Evolutionary conservation across 2,888 invertebrate genomes (phyloP).

Genomic region (Argynnis bischoffii): DNA sequence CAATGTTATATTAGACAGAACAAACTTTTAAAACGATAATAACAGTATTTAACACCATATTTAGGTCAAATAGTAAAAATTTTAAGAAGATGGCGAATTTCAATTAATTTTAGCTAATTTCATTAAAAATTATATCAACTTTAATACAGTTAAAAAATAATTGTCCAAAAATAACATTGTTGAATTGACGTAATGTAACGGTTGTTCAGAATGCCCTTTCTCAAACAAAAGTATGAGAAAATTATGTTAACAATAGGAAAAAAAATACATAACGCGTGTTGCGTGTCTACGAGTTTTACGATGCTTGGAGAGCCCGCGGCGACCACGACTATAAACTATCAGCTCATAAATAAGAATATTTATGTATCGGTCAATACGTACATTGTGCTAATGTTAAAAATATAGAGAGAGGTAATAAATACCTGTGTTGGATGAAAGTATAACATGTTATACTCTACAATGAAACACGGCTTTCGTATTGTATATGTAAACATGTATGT

Average conservation of each 20-base stretch:
- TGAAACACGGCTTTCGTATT: not conserved
- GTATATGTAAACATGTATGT: conserved; percentile 1
- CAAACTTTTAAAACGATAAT: not conserved
- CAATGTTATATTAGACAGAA: conserved; percentile 3
- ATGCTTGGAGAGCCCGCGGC: conserved; percentile 31
- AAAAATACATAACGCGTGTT: conserved; percentile 15
- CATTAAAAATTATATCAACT: no score
- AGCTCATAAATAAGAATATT: conserved; percentile 32
- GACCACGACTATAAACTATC: conserved; percentile 37
- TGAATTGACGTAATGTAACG: not conserved
- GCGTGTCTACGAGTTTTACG: conserved; percentile 34
- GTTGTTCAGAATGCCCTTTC: conserved; percentile 4
- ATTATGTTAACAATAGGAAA: conserved; percentile 16
- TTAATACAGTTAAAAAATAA: no score
- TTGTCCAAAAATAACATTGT: no score
- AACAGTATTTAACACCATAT: no score
- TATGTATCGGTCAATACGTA: conserved; percentile 31
- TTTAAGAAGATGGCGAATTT: no score
- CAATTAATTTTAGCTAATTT: no score
- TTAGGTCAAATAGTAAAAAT: no score
- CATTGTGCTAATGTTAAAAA: conserved; percentile 28
- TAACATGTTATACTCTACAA: not conserved
- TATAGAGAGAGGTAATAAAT: conserved; percentile 16
- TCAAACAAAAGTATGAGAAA: conserved; percentile 24
- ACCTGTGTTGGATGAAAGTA: conserved; percentile 2